Conservation (phyloP, 2,797 vertebrate genomes). For the Pseudochirops cupreus region DNA sequence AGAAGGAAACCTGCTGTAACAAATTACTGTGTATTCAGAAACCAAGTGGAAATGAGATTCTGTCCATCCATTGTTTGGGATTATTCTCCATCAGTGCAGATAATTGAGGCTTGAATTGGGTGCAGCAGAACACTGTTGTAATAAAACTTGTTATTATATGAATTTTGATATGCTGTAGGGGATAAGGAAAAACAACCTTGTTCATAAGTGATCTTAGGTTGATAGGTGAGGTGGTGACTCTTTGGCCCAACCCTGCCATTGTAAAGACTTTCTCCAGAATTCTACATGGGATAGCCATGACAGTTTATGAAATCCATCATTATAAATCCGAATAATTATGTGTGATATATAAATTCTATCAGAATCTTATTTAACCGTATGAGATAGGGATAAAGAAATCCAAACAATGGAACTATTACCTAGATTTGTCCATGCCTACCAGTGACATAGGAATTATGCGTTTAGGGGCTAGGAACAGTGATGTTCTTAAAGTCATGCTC, state of each 20-base stretch:
- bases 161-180: neutral
- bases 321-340: neutral
- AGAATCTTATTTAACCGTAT: neutral
- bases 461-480: neutral
- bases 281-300: neutral
- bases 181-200: neutral
- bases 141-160: neutral
- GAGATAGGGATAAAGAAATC: neutral
- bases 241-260: neutral
- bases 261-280: neutral
- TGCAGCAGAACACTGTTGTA: neutral
- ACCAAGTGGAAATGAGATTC: neutral
- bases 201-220: neutral
- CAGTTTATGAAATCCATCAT: neutral
- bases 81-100: neutral
- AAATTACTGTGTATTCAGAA: neutral
- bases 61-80: neutral
- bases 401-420: neutral
- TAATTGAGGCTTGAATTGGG: constrained; percentile 14
- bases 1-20: constrained; percentile 44
- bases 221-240: neutral
- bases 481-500: neutral
- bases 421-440: neutral
- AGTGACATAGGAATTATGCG: constrained; percentile 7
- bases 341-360: neutral